Conservation (phyloP, 2,888 invertebrate species). For the Smittia aterrima region DNA sequence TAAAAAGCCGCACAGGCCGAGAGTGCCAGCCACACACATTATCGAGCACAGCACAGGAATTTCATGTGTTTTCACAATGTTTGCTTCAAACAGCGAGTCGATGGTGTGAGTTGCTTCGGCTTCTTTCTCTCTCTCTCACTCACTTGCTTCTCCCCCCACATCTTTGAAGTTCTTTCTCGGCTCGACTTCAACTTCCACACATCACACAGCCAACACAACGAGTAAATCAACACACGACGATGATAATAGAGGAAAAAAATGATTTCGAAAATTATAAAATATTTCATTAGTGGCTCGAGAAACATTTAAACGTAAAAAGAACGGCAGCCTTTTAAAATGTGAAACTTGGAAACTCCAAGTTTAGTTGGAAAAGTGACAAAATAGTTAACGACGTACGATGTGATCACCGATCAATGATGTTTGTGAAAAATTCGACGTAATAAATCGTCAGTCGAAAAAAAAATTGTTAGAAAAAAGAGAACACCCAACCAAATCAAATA, state of each 20-base stretch:
- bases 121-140: constrained; percentile 8
- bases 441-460: not conserved
- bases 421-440: constrained; percentile 3
- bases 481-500: constrained; percentile 23
- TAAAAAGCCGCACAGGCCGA: constrained; percentile 1
- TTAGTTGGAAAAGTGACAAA: too few relatives aligned
- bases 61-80: constrained; percentile 9
- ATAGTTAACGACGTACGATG: too few relatives aligned
- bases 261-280: constrained; percentile 21
- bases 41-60: not conserved
- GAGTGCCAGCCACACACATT: not conserved
- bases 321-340: constrained; percentile 27
- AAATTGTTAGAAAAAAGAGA: not conserved
- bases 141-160: not conserved
- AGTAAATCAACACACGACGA: constrained; percentile 25
- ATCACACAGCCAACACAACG: not conserved
- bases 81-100: not conserved
- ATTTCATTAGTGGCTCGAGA: constrained; percentile 34
- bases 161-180: not conserved
- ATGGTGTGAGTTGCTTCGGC: not conserved
- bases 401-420: not conserved
- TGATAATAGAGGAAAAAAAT: constrained; percentile 21
- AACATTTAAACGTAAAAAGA: constrained; percentile 37
- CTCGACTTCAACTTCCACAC: constrained; percentile 1
- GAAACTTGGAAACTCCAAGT: not conserved